Percentiles rank a stretch among this genome's conserved stretches.
Conservation (phyloP, 2,888 invertebrate genomes). For the Acanthosepion lycidas region DNA sequence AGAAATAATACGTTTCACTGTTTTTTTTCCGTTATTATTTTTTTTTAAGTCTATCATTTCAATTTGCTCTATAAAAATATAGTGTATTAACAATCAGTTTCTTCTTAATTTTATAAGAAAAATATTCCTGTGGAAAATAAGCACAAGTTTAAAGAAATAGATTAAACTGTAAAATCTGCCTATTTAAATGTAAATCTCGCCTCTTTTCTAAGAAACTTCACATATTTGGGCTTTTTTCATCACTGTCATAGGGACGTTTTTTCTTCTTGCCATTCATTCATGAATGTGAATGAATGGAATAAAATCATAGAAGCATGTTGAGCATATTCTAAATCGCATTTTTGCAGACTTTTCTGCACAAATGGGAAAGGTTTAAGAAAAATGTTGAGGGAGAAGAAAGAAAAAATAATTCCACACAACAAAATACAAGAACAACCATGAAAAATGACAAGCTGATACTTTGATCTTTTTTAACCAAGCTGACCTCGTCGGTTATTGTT, state of each 20-base stretch:
- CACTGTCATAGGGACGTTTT: not conserved
- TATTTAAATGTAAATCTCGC: no score
- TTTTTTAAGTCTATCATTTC: no score
- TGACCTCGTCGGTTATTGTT: slow-evolving; percentile 17
- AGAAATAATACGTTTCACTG: no score
- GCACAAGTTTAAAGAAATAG: no score
- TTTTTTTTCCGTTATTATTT: no score
- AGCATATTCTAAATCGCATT: slow-evolving; percentile 15
- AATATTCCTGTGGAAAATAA: no score
- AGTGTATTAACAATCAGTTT: no score
- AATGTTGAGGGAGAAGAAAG: not conserved
- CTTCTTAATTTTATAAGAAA: no score
- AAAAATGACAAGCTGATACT: not conserved
- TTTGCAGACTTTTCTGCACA: not conserved
- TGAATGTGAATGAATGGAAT: not conserved
- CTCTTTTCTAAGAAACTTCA: no score
- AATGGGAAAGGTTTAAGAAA: not conserved
- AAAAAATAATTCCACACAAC: not conserved
- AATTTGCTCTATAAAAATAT: no score
- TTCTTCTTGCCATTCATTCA: not conserved
- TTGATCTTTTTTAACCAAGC: not conserved
- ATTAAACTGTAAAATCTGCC: no score
- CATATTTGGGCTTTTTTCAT: no score
- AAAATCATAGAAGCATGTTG: not conserved
- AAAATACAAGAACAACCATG: not conserved